A percentile compares a stretch with the other conserved stretches of the same genome.
Evolutionary conservation across 2,797 vertebrate genomes (phyloP).

Genomic region (Hafferia zeledoni): DNA sequence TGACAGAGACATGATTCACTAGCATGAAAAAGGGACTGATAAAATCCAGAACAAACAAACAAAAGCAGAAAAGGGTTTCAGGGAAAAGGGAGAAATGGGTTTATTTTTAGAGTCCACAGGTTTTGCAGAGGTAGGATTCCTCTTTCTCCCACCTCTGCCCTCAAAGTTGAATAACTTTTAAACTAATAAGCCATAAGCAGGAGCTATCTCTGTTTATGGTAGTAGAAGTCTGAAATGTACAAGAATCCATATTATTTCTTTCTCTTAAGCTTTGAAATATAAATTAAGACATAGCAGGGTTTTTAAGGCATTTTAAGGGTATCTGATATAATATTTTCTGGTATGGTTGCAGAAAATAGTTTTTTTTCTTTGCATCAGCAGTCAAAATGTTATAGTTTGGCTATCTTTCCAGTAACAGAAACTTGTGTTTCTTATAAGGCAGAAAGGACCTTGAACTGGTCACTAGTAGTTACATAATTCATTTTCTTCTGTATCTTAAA

Average conservation of each 20-base stretch:
- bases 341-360: background rate
- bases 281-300: background rate
- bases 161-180: background rate
- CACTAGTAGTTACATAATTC: background rate
- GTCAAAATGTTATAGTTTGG: background rate
- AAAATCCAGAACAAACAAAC: slow-evolving; percentile 68
- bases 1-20: slow-evolving; percentile 62
- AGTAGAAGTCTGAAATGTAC: background rate
- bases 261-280: background rate
- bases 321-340: background rate
- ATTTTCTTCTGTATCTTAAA: background rate
- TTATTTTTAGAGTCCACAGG: slow-evolving; percentile 33
- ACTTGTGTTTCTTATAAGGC: background rate
- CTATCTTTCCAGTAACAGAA: background rate
- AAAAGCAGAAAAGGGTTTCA: slow-evolving; percentile 34
- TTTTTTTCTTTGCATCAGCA: background rate
- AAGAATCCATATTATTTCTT: background rate
- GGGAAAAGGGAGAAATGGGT: background rate
- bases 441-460: background rate
- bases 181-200: background rate
- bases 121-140: slow-evolving; percentile 6
- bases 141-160: background rate
- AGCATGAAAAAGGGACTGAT: slow-evolving; percentile 53
- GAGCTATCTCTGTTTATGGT: background rate
- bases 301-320: background rate